Percentiles rank a stretch among this genome's conserved stretches.
phyloP scores from a whole-genome alignment of 2,113 vertebrate species.

The Pristiophorus japonicus region DNA sequence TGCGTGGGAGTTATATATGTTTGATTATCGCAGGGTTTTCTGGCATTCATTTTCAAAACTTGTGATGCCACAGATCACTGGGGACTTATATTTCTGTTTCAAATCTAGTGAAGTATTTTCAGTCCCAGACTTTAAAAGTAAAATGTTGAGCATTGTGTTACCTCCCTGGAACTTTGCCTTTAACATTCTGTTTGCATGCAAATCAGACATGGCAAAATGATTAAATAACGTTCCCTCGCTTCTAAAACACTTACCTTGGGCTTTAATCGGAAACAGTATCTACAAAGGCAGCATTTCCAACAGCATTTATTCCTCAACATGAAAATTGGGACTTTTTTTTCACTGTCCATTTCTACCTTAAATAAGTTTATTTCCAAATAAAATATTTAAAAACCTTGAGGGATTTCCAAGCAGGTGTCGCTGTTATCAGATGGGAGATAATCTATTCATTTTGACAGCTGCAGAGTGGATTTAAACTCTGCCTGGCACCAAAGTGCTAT shows the following conservation, averaged over 20 bases:
- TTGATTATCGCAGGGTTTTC: neutral
- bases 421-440: neutral
- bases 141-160: neutral
- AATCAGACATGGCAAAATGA: neutral
- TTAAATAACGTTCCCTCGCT: neutral
- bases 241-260: neutral
- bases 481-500: neutral
- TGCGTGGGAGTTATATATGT: no score
- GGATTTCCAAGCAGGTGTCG: neutral
- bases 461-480: neutral
- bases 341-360: neutral
- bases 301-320: neutral
- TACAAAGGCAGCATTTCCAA: neutral
- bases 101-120: neutral
- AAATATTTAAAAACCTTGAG: neutral
- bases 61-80: neutral
- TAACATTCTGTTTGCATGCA: neutral
- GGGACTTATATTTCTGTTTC: neutral
- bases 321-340: neutral
- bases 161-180: neutral
- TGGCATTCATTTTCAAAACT: neutral
- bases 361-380: neutral
- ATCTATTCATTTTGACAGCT: neutral
- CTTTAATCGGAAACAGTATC: neutral
- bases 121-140: neutral